These are phyloP conservation scores for Zosterops borbonicus DNA, from an alignment of 2,113 vertebrate genomes.

Conservation along the genomic window DNA sequence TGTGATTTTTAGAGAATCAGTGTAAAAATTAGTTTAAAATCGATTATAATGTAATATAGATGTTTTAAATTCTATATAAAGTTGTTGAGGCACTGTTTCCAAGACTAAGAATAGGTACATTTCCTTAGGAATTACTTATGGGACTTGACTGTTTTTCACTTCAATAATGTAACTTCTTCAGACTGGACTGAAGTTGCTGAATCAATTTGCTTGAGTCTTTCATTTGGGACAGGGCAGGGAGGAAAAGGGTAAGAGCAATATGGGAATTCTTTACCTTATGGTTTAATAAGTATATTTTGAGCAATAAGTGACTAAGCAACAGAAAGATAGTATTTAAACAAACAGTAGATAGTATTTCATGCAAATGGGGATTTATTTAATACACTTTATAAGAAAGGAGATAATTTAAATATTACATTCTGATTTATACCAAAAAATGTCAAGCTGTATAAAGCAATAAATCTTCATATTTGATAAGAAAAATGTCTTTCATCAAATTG, in stretches of 20 bases:
- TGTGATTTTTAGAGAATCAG: background rate
- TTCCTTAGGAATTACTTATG: background rate
- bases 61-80: background rate
- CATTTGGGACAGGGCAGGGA: background rate
- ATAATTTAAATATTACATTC: background rate
- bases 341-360: background rate
- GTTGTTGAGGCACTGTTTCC: background rate
- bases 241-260: background rate
- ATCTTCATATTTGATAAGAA: background rate
- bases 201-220: background rate
- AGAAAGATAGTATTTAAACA: background rate
- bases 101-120: background rate
- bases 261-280: background rate
- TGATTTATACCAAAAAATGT: background rate
- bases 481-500: background rate
- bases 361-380: background rate
- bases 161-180: background rate
- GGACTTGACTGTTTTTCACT: background rate
- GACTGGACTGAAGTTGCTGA: background rate
- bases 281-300: background rate
- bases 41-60: background rate
- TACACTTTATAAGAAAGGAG: background rate
- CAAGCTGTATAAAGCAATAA: background rate
- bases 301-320: background rate
- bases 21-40: background rate